phyloP scores from a whole-genome alignment of 2,888 invertebrate species.

The Subacronicta megacephala region DNA sequence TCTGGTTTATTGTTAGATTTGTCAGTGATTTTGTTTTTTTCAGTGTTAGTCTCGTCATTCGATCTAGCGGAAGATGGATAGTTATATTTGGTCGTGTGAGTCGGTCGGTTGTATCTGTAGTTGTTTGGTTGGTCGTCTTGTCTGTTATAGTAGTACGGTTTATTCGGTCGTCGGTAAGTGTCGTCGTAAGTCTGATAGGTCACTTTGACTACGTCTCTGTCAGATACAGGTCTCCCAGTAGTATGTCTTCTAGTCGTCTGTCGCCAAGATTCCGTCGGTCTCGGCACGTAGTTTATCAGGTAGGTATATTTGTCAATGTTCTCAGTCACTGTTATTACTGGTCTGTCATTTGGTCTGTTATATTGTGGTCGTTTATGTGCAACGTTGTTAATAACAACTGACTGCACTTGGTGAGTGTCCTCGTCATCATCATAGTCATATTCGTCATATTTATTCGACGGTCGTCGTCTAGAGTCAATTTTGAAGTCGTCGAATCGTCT shows the following conservation, averaged over 20 bases:
- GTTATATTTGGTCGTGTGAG: slow-evolving; percentile 65
- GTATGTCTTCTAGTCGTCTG: slow-evolving; percentile 75
- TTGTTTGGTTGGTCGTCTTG: slow-evolving; percentile 65
- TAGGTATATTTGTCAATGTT: slow-evolving; percentile 86
- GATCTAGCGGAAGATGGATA: slow-evolving; percentile 80
- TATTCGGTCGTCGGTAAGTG: slow-evolving; percentile 82
- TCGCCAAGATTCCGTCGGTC: slow-evolving; percentile 85
- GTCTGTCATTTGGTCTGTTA: slow-evolving; percentile 60
- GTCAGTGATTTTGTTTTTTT: slow-evolving; percentile 44
- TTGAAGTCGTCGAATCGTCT: slow-evolving; percentile 75
- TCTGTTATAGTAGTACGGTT: slow-evolving; percentile 79
- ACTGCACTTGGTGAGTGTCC: slow-evolving; percentile 80
- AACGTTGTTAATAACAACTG: slow-evolving; percentile 79
- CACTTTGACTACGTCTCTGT: slow-evolving; percentile 84
- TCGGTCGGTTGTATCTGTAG: slow-evolving; percentile 72
- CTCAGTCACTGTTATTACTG: slow-evolving; percentile 84
- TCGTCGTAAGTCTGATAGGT: slow-evolving; percentile 86
- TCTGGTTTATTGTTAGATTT: slow-evolving; percentile 55
- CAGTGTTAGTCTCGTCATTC: slow-evolving; percentile 69
- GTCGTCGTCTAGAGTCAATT: slow-evolving; percentile 68
- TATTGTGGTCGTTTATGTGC: slow-evolving; percentile 77
- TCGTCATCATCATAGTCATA: slow-evolving; percentile 74
- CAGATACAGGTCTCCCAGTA: slow-evolving; percentile 55
- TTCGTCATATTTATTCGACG: slow-evolving; percentile 70
- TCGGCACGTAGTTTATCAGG: slow-evolving; percentile 87